A percentile compares a stretch with the other conserved stretches of the same genome.
phyloP scores from a whole-genome alignment of 2,797 vertebrate species.

The Takifugu ocellatus region DNA sequence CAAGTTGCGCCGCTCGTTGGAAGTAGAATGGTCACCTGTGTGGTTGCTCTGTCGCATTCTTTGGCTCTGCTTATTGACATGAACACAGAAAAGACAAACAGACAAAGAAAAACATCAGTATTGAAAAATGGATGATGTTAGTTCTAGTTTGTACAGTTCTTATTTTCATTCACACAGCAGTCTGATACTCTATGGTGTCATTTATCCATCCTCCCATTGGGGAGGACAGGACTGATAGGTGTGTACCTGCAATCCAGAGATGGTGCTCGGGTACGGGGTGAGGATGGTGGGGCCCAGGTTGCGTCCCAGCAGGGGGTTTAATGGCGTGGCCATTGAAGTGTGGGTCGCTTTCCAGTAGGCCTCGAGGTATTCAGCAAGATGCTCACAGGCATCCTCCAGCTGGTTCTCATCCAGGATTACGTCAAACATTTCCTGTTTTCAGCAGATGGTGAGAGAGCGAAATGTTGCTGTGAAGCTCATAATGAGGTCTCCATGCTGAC shows the following conservation, averaged over 20 bases:
- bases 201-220: too few species aligned
- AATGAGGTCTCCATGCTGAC: neutral
- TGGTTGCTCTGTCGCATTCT: slow-evolving; percentile 88
- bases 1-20: slow-evolving; percentile 89
- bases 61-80: slow-evolving; percentile 81
- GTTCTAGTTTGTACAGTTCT: too few species aligned
- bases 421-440: slow-evolving; percentile 94
- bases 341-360: slow-evolving; percentile 97
- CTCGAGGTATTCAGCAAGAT: slow-evolving; percentile 94
- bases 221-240: neutral
- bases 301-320: slow-evolving; percentile 92
- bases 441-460: slow-evolving; percentile 23
- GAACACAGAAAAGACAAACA: slow-evolving; percentile 10
- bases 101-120: neutral
- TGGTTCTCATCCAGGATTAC: slow-evolving; percentile 98
- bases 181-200: neutral
- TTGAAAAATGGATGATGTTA: too few species aligned
- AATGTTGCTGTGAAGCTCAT: neutral
- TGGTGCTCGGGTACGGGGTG: slow-evolving; percentile 89
- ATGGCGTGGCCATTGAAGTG: slow-evolving; percentile 85
- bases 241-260: slow-evolving; percentile 91
- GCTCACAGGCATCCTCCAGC: slow-evolving; percentile 93
- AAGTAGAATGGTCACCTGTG: slow-evolving; percentile 85
- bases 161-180: too few species aligned
- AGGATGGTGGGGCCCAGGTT: slow-evolving; percentile 86